Evolutionary conservation across 2,888 invertebrate genomes (phyloP).

Genomic region (Matsumyia berberina): DNA sequence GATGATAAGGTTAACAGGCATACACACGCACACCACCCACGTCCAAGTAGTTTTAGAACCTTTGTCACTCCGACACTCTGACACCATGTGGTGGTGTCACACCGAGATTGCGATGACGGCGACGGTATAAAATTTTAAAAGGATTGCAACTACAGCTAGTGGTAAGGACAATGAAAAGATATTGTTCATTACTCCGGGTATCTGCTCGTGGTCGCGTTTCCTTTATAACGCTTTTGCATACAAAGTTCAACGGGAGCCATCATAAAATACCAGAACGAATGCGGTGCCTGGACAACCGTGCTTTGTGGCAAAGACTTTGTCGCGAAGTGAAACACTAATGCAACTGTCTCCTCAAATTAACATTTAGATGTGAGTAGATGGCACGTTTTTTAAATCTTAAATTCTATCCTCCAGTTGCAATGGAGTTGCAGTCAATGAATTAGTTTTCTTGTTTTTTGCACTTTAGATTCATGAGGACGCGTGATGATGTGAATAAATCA

Average conservation of each 20-base stretch:
- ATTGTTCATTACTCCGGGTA: conserved; percentile 31
- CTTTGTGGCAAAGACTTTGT: not conserved
- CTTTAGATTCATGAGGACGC: no score
- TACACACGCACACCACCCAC: conserved; percentile 38
- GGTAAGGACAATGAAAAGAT: conserved; percentile 25
- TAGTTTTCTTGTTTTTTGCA: not conserved
- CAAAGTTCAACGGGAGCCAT: conserved; percentile 56
- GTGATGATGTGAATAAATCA: no score
- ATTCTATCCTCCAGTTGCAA: no score
- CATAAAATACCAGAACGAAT: conserved; percentile 12
- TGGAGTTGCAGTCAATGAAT: not conserved
- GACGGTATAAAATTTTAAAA: not conserved
- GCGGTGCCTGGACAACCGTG: not conserved
- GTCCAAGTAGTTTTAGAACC: conserved; percentile 49
- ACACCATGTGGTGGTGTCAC: conserved; percentile 9
- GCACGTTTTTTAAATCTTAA: not conserved
- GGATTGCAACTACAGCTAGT: not conserved
- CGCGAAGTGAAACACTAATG: not conserved
- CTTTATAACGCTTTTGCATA: conserved; percentile 24
- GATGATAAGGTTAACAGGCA: conserved; percentile 46
- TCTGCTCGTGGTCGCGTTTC: not conserved
- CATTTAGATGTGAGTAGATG: not conserved
- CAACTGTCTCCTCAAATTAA: not conserved
- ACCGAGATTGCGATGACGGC: not conserved
- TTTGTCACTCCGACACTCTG: conserved; percentile 55